Evolutionary conservation across 1,140 invertebrate species (phyloP), one percentile per base, ranked within the genome.

Genomic region (Campoletis sonorensis): DNA sequence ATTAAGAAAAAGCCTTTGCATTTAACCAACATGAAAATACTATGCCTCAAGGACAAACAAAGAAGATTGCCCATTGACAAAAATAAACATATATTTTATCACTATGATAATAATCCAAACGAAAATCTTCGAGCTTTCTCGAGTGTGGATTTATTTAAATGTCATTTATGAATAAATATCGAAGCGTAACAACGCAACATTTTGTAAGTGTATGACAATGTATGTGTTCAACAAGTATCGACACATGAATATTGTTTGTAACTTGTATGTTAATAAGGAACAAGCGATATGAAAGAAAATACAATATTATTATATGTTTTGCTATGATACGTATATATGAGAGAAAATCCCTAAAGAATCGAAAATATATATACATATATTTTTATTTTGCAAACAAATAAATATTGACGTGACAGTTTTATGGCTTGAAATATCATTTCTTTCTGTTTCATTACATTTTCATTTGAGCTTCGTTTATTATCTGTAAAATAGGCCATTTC

Each of bases 311-410:
- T 78, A 78, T 81, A 37, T 81, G 54, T 68, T 73, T 73, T 73
- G 71, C 71, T 73, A 73, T 70, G 70, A 80, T 86, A 82, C 77
- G 64, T 78, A 72, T 64, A 72, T n/a, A 58, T 21, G 54, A 45
- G 54, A 58, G 61, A 79, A 79, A n/a, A 58, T 4, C 13, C 30
- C 2, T 4, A 45, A 45, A 45, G 1, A 45, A 45, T 45, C 8
- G 40, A 45, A 45, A 45, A 58, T 68, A 72, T 51, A 80, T 70
- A 80, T 37, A 72, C 71, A 76, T 79, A 54, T 82, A 83, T 84
- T 79, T 81, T 76, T 87, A 83, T 87, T 85, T 86, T 88, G 81
- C 83, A 70, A 87, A 81, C 87, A 87, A 89, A 87, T 85, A 86
- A 88, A 87, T 81, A 81, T 87, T 83, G 80, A 85, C 83, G 64